Conservation (phyloP, 2,888 invertebrate genomes). For the Heteromyza rotundicornis region DNA sequence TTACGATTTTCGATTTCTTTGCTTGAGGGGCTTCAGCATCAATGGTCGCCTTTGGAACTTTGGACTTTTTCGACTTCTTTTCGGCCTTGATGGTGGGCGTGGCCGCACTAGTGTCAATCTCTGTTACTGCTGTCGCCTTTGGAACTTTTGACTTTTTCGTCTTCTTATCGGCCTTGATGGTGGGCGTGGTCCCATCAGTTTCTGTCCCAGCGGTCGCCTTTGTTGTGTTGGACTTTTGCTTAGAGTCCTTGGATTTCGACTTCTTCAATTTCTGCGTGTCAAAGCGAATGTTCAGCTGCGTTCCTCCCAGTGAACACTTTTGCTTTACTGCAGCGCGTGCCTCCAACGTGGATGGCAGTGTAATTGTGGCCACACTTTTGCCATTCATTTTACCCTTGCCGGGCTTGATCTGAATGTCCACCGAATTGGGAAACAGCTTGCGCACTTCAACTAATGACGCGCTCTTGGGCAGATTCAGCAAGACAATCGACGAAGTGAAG, state of each 20-base stretch:
- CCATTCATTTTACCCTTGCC: slow-evolving; percentile 40
- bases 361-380: slow-evolving; percentile 46
- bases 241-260: neutral
- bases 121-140: too few species aligned
- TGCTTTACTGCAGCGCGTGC: slow-evolving; percentile 45
- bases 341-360: slow-evolving; percentile 49
- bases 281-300: slow-evolving; percentile 42
- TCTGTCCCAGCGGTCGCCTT: slow-evolving; percentile 40
- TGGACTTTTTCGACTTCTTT: too few species aligned
- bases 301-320: slow-evolving; percentile 40
- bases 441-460: slow-evolving; percentile 45
- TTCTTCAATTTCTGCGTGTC: slow-evolving; percentile 34
- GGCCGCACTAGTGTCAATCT: too few species aligned
- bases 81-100: too few species aligned
- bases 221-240: neutral
- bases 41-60: too few species aligned
- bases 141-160: too few species aligned
- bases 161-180: too few species aligned
- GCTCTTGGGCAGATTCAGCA: slow-evolving; percentile 52
- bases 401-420: slow-evolving; percentile 52
- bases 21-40: too few species aligned
- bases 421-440: slow-evolving; percentile 48
- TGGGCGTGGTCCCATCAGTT: slow-evolving; percentile 35
- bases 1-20: too few species aligned
- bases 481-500: slow-evolving; percentile 50